A percentile compares a stretch with the other conserved stretches of the same genome.
Evolutionary conservation across 2,113 vertebrate genomes (phyloP).

Genomic region (Columbina picui): DNA sequence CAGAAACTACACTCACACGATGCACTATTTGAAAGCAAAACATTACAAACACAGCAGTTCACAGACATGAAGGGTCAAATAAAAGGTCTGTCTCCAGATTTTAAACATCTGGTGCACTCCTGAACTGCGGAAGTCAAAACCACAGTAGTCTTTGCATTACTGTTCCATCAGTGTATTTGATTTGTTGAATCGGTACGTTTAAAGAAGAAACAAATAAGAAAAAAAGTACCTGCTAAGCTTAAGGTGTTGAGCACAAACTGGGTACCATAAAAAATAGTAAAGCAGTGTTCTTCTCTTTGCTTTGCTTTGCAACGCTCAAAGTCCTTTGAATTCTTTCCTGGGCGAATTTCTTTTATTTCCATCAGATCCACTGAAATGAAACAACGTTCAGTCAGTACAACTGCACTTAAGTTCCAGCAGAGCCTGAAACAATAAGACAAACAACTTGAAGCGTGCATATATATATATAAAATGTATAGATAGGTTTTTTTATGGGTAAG

Average conservation of each 20-base stretch:
- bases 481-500: neutral
- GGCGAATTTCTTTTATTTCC: conserved; percentile 93
- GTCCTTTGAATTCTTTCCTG: conserved; percentile 92
- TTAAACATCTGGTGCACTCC: neutral
- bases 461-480: neutral
- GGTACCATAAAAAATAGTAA: conserved; percentile 91
- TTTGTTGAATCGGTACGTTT: neutral
- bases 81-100: neutral
- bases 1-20: rapidly evolving
- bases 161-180: neutral
- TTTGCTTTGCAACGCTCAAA: conserved; percentile 91
- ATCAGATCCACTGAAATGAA: conserved; percentile 89
- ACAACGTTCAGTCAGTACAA: neutral
- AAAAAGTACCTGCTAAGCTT: conserved; percentile 87
- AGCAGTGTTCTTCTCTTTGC: conserved; percentile 87
- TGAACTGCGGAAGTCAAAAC: neutral
- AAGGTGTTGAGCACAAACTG: conserved; percentile 94
- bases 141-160: neutral
- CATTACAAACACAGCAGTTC: neutral
- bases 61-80: neutral
- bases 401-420: neutral
- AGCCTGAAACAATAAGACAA: neutral
- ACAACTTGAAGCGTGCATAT: neutral
- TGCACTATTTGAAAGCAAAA: neutral
- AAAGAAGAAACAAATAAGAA: neutral